Evolutionary conservation across 2,113 vertebrate species (phyloP).

Genomic region (Canis aureus): DNA sequence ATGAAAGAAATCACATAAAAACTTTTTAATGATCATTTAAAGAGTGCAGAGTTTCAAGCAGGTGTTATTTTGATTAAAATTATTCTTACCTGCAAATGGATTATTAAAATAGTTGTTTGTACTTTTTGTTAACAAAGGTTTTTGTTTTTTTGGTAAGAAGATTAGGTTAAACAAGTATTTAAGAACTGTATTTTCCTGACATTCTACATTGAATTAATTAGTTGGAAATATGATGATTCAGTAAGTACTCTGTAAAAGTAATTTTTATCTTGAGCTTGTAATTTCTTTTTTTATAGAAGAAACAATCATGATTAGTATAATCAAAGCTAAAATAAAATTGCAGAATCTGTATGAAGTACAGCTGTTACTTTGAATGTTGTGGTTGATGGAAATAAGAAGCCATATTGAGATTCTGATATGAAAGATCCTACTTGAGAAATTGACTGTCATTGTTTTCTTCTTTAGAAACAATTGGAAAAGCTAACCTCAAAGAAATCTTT

Average conservation of each 20-base stretch:
- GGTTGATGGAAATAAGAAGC: constrained; percentile 62
- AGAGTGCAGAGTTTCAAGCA: background rate
- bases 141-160: constrained; percentile 44
- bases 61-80: constrained; percentile 53
- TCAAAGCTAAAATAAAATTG: constrained; percentile 66
- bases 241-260: constrained; percentile 38
- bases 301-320: background rate
- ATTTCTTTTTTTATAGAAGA: constrained; percentile 58
- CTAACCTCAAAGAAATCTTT: constrained; percentile 38
- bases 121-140: background rate
- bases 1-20: background rate
- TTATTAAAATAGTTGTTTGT: constrained; percentile 26
- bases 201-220: background rate
- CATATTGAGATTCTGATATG: constrained; percentile 20
- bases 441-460: constrained; percentile 44
- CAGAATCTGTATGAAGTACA: constrained; percentile 54
- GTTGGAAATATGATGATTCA: background rate
- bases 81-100: background rate
- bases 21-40: constrained; percentile 47
- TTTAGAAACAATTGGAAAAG: constrained; percentile 43
- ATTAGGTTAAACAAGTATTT: constrained; percentile 52
- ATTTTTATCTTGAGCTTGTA: constrained; percentile 52
- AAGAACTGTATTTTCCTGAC: constrained; percentile 32
- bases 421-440: constrained; percentile 40
- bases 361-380: constrained; percentile 67